phyloP scores from a whole-genome alignment of 1,140 invertebrate genomes.

The Polypedilum pembai region DNA sequence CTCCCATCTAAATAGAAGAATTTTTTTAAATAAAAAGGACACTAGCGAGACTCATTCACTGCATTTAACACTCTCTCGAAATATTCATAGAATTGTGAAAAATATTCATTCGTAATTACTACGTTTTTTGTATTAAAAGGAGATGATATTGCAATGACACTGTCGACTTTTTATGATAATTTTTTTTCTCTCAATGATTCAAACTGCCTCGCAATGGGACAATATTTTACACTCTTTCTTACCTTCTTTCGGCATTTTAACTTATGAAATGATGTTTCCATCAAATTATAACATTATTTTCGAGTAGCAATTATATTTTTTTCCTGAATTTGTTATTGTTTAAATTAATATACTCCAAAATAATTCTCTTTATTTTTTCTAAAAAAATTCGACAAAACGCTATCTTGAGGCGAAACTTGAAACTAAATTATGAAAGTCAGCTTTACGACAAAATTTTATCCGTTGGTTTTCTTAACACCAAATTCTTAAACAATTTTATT shows the following conservation, averaged over 20 bases:
- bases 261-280: background rate
- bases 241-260: background rate
- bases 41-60: no score
- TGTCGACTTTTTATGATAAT: background rate
- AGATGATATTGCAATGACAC: background rate
- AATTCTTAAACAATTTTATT: background rate
- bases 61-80: no score
- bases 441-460: background rate
- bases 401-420: background rate
- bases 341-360: background rate
- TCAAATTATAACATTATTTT: background rate
- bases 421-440: background rate
- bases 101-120: background rate
- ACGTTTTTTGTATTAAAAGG: background rate
- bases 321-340: background rate
- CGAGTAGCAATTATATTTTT: background rate
- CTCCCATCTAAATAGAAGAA: no score
- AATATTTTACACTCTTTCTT: background rate
- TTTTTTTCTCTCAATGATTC: background rate
- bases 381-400: background rate
- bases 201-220: background rate
- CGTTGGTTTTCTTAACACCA: background rate
- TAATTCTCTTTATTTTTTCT: constrained; percentile 16
- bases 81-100: no score
- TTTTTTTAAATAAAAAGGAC: no score